These are phyloP conservation scores for Gobio gobio DNA, from an alignment of 2,113 vertebrate species.

Conservation along the genomic window DNA sequence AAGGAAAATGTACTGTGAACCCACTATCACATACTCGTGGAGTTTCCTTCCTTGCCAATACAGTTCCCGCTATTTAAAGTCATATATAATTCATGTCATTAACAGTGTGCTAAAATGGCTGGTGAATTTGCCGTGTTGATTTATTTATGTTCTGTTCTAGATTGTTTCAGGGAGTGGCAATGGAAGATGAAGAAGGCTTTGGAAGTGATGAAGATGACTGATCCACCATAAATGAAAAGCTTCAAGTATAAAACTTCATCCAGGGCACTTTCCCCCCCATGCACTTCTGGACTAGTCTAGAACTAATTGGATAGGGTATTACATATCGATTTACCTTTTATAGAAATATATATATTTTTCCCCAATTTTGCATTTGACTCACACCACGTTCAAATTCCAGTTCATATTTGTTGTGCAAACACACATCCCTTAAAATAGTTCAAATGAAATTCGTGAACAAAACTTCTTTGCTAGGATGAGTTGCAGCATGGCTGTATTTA, in stretches of 20 bases:
- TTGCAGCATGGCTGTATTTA: too few relatives aligned
- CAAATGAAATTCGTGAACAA: neutral
- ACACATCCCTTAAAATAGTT: neutral
- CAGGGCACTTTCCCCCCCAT: neutral
- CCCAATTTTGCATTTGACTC: neutral
- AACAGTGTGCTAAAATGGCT: neutral
- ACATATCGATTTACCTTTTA: neutral
- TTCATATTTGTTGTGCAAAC: too few relatives aligned
- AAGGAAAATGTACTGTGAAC: too few relatives aligned
- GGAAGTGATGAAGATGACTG: constrained; percentile 78
- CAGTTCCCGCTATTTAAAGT: neutral
- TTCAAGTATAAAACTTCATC: neutral
- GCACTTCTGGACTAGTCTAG: neutral
- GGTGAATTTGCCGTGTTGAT: neutral
- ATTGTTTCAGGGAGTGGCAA: constrained; percentile 74
- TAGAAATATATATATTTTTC: neutral
- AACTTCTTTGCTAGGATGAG: too few relatives aligned
- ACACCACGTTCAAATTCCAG: too few relatives aligned
- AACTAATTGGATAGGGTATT: neutral
- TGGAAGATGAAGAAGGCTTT: constrained; percentile 71
- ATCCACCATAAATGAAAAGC: constrained; percentile 33
- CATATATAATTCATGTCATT: neutral
- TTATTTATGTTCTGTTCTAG: constrained; percentile 55
- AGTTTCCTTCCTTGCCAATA: neutral
- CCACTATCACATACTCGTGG: neutral